Evolutionary conservation across 2,888 invertebrate species (phyloP), one percentile per base, ranked within the genome.

Genomic region (Odontothrips loti): DNA sequence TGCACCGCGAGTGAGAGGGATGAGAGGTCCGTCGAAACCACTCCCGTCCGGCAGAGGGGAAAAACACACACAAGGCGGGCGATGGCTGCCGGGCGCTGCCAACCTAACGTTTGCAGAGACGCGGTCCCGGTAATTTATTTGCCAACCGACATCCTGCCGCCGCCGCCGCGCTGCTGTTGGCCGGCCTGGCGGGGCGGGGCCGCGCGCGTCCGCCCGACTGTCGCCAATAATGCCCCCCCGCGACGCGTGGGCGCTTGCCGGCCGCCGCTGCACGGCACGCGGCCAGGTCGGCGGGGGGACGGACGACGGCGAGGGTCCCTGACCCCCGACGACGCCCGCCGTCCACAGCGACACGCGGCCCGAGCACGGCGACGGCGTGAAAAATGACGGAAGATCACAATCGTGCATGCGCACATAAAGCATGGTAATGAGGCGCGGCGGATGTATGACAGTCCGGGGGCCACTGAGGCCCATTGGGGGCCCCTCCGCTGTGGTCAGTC

Each of bases 111-210:
- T 58, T 15, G 58, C n/a, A 17, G 58, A 6, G 17, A 58, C 58
- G 58, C 34, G 15, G 58, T n/a, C 58, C 58, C 58, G 58, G n/a
- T n/a, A 58, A 58, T 58, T 58, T 58, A 58, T 58, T 58, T 58
- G 58, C 58, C 58, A 6, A n/a, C 58, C 58, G 20, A 17, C 58
- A 17, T 11, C 58, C 58, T 11, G 58, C n/a, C 58, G 20, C 15
- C 58, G 15, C 6, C 58, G 9, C 58, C 6, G 58, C 17, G n/a
- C 20, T 15, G 17, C 58, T 17, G 58, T 58, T n/a, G 58, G 58
- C n/a, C 34, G 34, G 3, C 2, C 34, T 43, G 34, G 51, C 51
- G 51, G 51, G 6, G 10, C 51, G 51, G 6, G 51, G 51, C 48
- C 10, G 48, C 10, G 12, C 51, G 58, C 58, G 58, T 58, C 58